Conservation (phyloP, 2,113 vertebrate genomes). For the Lepisosteus oculatus region DNA sequence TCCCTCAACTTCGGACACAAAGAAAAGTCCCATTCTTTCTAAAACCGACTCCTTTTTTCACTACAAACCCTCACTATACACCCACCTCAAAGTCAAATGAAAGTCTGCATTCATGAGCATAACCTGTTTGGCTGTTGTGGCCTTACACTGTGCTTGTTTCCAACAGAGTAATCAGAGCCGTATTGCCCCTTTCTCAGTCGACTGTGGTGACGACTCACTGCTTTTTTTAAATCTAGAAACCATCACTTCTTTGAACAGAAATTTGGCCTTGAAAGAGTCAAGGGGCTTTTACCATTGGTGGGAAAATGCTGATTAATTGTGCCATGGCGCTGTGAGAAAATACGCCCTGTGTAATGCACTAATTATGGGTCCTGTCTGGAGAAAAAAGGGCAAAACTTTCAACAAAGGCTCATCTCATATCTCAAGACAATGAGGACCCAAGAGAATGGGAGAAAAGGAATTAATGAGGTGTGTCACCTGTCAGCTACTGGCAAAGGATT, state of each 20-base stretch:
- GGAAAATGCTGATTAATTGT: constrained; percentile 80
- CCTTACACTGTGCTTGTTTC: not conserved
- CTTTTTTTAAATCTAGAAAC: constrained; percentile 18
- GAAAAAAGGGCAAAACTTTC: constrained; percentile 60
- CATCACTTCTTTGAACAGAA: constrained; percentile 24
- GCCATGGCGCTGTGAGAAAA: constrained; percentile 77
- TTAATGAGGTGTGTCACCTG: constrained; percentile 75
- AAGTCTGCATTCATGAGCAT: constrained; percentile 2
- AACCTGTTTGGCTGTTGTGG: not conserved
- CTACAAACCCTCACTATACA: not conserved
- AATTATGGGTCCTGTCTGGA: constrained; percentile 66
- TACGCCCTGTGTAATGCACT: constrained; percentile 71
- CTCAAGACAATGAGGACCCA: constrained; percentile 71
- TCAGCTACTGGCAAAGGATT: constrained; percentile 48
- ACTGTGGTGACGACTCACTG: constrained; percentile 24
- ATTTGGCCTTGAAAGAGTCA: constrained; percentile 61
- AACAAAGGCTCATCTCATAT: constrained; percentile 79
- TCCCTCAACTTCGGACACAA: not conserved
- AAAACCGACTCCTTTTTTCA: not conserved
- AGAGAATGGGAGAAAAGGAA: constrained; percentile 61
- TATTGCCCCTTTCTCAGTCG: not conserved
- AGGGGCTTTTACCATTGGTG: constrained; percentile 67
- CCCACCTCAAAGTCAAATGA: constrained; percentile 8
- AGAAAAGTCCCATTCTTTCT: not conserved
- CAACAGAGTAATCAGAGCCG: constrained; percentile 17